These are phyloP conservation scores for Stegodyphus mimosarum DNA, from an alignment of 1,140 invertebrate genomes.

Conservation along the genomic window DNA sequence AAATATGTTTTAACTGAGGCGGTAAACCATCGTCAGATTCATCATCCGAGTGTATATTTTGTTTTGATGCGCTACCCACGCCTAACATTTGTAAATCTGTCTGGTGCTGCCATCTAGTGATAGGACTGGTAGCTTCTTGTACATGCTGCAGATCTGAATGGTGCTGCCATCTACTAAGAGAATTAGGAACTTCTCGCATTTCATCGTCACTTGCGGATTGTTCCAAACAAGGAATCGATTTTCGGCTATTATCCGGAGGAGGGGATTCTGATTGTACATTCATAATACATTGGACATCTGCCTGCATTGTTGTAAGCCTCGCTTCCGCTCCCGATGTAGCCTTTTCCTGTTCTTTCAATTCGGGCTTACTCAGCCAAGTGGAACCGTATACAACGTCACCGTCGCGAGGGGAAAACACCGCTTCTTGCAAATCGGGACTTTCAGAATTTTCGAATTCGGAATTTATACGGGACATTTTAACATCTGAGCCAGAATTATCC, in stretches of 20 bases:
- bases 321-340: constrained; percentile 46
- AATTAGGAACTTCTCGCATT: constrained; percentile 6
- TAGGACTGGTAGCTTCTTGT: constrained; percentile 43
- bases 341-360: constrained; percentile 44
- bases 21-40: constrained; percentile 36
- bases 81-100: background rate
- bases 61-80: constrained; percentile 1
- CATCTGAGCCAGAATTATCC: constrained; percentile 1
- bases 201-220: constrained; percentile 37
- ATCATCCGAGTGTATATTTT: constrained; percentile 10
- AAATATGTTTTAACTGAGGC: constrained; percentile 40
- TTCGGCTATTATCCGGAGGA: constrained; percentile 16
- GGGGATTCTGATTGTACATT: constrained; percentile 15
- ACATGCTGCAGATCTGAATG: constrained; percentile 37
- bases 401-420: constrained; percentile 45
- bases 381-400: constrained; percentile 54
- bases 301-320: constrained; percentile 13
- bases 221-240: background rate
- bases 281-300: constrained; percentile 30
- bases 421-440: constrained; percentile 14
- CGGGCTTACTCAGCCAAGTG: constrained; percentile 18
- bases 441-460: constrained; percentile 4
- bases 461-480: background rate
- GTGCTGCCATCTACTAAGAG: constrained; percentile 57
- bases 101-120: constrained; percentile 58